These are phyloP conservation scores for Ectropis grisescens DNA, from an alignment of 1,140 invertebrate species.

Conservation along the genomic window DNA sequence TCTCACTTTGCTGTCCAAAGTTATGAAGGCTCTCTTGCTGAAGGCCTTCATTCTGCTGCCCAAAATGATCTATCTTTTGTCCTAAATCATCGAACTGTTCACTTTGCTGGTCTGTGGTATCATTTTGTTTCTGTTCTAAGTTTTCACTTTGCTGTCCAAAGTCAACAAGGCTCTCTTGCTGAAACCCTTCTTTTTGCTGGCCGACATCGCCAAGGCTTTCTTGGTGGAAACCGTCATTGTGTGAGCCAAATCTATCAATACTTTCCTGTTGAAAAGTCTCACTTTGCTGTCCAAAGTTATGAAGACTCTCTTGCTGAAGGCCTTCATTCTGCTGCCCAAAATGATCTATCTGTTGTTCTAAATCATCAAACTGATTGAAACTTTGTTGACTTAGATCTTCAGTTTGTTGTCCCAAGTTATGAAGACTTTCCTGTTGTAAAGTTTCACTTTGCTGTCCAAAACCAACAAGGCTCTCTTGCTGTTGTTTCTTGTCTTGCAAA, in stretches of 20 bases:
- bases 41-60: no score
- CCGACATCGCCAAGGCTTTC: conserved; percentile 14
- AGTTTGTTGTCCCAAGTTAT: conserved; percentile 11
- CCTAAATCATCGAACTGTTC: no score
- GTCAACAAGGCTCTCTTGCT: conserved; percentile 8
- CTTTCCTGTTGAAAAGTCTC: conserved; percentile 10
- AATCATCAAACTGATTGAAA: conserved; percentile 5
- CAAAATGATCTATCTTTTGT: no score
- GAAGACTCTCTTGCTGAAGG: conserved; percentile 5
- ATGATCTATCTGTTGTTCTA: conserved; percentile 14
- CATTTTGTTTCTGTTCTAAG: neutral
- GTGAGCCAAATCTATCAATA: conserved; percentile 16
- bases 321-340: conserved; percentile 9
- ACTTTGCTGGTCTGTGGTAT: neutral
- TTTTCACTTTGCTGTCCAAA: conserved; percentile 16
- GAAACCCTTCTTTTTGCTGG: conserved; percentile 11
- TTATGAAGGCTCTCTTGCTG: no score
- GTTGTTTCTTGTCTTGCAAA: conserved; percentile 9
- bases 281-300: conserved; percentile 16
- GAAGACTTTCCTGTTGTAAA: conserved; percentile 8
- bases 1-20: conserved; percentile 13
- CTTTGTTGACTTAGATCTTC: conserved; percentile 4
- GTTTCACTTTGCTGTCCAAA: conserved; percentile 15
- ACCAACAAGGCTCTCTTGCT: conserved; percentile 8
- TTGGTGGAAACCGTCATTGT: conserved; percentile 14